Conservation (phyloP, 2,888 invertebrate genomes). For the Cynaeus angustus region DNA sequence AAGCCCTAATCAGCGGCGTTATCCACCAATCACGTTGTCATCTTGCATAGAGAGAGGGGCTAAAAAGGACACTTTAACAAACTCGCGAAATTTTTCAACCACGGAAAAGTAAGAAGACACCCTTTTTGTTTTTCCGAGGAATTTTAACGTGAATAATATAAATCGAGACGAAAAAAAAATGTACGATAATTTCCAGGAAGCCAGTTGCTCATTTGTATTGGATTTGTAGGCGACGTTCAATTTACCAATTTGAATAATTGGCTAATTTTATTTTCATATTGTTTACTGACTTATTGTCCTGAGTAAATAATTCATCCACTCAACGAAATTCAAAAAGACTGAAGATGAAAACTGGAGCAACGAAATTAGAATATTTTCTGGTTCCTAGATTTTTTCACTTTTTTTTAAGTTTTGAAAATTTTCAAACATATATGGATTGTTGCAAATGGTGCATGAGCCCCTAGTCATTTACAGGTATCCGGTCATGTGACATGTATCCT, state of each 20-base stretch:
- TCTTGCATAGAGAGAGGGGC: constrained; percentile 48
- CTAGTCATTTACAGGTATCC: constrained; percentile 66
- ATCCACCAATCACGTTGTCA: constrained; percentile 51
- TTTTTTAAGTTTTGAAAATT: constrained; percentile 23
- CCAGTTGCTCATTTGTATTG: constrained; percentile 48
- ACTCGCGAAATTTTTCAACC: constrained; percentile 20
- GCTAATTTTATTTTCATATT: constrained; percentile 51
- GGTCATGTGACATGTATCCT: constrained; percentile 70
- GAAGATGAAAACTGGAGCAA: not conserved
- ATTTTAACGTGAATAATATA: not conserved
- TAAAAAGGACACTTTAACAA: constrained; percentile 39
- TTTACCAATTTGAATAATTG: constrained; percentile 53
- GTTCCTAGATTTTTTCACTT: no score
- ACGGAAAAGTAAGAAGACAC: constrained; percentile 1
- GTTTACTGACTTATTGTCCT: constrained; percentile 48
- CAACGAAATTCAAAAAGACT: constrained; percentile 23
- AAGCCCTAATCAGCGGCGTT: constrained; percentile 52
- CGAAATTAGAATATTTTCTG: no score
- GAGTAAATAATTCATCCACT: constrained; percentile 14
- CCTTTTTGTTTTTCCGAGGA: not conserved
- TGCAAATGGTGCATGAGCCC: constrained; percentile 51
- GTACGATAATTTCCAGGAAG: not conserved
- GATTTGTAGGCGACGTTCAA: constrained; percentile 51
- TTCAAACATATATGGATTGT: constrained; percentile 32
- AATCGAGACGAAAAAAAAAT: not conserved